Conservation (phyloP, 2,888 invertebrate species). For the Spisula subtruncata region DNA sequence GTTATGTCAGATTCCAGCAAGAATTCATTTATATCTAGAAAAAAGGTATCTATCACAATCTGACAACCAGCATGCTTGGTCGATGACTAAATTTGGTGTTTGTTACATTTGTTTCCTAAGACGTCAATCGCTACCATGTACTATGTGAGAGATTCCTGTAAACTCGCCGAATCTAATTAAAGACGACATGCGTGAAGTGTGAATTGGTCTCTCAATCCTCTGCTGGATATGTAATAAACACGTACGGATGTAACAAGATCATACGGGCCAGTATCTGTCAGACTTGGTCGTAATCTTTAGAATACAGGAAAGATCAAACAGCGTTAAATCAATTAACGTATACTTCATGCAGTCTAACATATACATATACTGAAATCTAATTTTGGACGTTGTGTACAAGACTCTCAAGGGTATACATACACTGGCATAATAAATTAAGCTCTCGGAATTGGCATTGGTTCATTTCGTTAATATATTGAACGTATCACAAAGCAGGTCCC, state of each 20-base stretch:
- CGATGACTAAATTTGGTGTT: not conserved
- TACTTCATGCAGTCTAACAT: conserved; percentile 42
- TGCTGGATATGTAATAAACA: not conserved
- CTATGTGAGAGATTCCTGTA: not conserved
- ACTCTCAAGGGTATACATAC: conserved; percentile 30
- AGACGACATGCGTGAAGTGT: not conserved
- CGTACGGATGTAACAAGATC: not conserved
- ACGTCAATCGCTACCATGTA: not conserved
- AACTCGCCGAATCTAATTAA: not conserved
- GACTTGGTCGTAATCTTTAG: not conserved
- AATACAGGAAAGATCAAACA: not conserved
- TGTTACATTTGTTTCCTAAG: not conserved
- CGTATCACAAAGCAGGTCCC: not conserved
- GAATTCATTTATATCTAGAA: not conserved
- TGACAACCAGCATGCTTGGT: not conserved
- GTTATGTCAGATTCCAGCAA: not conserved
- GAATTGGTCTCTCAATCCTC: not conserved
- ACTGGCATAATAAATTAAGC: conserved; percentile 41
- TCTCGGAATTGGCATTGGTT: not conserved
- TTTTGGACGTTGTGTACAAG: conserved; percentile 27
- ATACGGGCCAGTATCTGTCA: not conserved
- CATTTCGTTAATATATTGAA: conserved; percentile 16
- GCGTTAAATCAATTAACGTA: conserved; percentile 42
- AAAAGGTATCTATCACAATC: not conserved
- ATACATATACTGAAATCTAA: conserved; percentile 47